Evolutionary conservation across 2,113 vertebrate species (phyloP).

Genomic region (human (Homo sapiens)): DNA sequence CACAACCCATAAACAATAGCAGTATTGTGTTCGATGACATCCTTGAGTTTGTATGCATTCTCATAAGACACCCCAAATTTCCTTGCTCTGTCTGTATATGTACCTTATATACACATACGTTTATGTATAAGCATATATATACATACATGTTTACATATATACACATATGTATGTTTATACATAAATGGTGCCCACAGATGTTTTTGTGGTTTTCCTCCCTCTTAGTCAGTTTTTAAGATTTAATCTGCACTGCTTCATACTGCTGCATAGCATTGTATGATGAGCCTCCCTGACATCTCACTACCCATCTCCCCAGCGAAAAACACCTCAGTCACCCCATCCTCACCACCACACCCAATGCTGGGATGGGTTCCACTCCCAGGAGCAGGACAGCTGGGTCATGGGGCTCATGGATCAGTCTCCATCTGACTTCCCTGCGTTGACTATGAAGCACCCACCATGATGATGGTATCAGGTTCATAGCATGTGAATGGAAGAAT

Average conservation of each 20-base stretch:
- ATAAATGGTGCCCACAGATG: background rate
- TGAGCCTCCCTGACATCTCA: background rate
- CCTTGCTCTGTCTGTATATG: background rate
- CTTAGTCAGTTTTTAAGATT: background rate
- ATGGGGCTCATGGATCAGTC: background rate
- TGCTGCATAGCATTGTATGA: accelerated
- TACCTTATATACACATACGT: background rate
- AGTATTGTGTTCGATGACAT: background rate
- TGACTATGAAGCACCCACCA: background rate
- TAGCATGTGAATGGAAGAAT: background rate
- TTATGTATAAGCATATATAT: background rate
- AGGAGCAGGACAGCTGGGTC: accelerated
- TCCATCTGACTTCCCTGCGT: too few species aligned
- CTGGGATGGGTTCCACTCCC: background rate
- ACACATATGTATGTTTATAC: background rate
- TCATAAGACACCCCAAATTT: accelerated
- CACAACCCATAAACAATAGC: background rate
- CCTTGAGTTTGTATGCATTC: background rate
- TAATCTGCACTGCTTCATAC: background rate
- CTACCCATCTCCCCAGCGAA: accelerated
- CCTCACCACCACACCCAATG: too few species aligned
- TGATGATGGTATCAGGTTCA: background rate
- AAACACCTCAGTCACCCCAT: background rate
- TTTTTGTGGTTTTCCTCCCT: background rate
- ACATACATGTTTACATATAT: background rate